Conservation (phyloP, 2,797 vertebrate genomes). For the Odontamblyopus rebecca region DNA sequence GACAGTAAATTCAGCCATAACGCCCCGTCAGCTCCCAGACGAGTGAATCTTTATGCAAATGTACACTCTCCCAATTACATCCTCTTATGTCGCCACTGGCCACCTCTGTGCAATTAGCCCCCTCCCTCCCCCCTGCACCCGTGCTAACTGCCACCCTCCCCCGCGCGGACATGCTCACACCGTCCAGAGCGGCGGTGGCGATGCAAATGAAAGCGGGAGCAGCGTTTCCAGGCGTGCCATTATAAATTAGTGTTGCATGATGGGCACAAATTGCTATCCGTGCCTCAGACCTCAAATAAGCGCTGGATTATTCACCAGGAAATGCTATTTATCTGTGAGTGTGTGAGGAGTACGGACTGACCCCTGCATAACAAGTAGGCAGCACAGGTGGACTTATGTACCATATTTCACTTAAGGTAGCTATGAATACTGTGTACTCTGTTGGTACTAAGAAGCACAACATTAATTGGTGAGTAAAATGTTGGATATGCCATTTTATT, state of each 20-base stretch:
- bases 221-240: constrained; percentile 63
- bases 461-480: too few species aligned
- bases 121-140: constrained; percentile 47
- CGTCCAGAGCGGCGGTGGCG: constrained; percentile 61
- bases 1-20: constrained; percentile 46
- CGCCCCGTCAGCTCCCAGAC: constrained; percentile 61
- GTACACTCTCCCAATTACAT: constrained; percentile 68
- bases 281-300: constrained; percentile 58
- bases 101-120: constrained; percentile 72
- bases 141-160: constrained; percentile 41
- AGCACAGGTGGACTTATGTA: not conserved
- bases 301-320: constrained; percentile 45
- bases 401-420: not conserved
- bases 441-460: too few species aligned
- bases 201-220: constrained; percentile 67
- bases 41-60: constrained; percentile 72
- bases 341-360: constrained; percentile 37
- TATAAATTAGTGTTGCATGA: constrained; percentile 71
- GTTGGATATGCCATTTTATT: too few species aligned
- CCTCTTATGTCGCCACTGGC: constrained; percentile 67
- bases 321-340: constrained; percentile 55
- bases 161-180: constrained; percentile 52
- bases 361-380: constrained; percentile 50
- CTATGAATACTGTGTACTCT: not conserved
- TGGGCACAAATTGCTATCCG: constrained; percentile 65